phyloP scores from a whole-genome alignment of 2,113 vertebrate species.

The Ophthalmolycus amberensis region DNA sequence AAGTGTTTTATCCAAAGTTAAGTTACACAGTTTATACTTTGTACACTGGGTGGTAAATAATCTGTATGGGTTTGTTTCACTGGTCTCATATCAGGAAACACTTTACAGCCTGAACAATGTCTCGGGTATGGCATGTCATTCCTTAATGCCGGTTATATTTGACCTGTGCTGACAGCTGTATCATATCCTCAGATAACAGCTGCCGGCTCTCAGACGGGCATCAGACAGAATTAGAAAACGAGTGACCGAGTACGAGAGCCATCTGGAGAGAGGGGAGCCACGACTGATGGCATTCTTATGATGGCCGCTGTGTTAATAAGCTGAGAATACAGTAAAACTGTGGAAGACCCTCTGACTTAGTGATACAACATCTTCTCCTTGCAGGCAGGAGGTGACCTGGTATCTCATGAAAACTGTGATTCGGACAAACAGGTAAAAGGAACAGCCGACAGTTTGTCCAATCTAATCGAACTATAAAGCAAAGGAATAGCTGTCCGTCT shows the following conservation, averaged over 20 bases:
- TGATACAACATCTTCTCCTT: background rate
- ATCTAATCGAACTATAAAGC: background rate
- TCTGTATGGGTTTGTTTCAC: background rate
- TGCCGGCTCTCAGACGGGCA: slow-evolving; percentile 43
- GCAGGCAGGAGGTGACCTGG: background rate
- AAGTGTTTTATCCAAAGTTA: background rate
- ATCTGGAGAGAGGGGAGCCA: background rate
- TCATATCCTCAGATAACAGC: slow-evolving; percentile 61
- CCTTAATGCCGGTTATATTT: slow-evolving; percentile 61
- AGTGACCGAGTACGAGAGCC: slow-evolving; percentile 22
- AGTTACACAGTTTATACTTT: background rate
- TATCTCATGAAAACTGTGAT: background rate
- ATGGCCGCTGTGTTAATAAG: background rate
- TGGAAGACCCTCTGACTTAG: background rate
- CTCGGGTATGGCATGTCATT: slow-evolving; percentile 27
- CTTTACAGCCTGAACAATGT: slow-evolving; percentile 43
- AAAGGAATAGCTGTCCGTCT: too few relatives aligned
- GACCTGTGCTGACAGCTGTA: slow-evolving; percentile 48
- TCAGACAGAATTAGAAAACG: slow-evolving; percentile 50
- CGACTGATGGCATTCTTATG: background rate
- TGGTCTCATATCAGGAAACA: background rate
- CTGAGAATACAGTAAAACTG: background rate
- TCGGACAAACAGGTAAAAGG: slow-evolving; percentile 17
- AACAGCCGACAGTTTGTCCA: background rate
- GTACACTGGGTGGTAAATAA: background rate